phyloP scores from a whole-genome alignment of 2,888 invertebrate species.

The Automeris io region DNA sequence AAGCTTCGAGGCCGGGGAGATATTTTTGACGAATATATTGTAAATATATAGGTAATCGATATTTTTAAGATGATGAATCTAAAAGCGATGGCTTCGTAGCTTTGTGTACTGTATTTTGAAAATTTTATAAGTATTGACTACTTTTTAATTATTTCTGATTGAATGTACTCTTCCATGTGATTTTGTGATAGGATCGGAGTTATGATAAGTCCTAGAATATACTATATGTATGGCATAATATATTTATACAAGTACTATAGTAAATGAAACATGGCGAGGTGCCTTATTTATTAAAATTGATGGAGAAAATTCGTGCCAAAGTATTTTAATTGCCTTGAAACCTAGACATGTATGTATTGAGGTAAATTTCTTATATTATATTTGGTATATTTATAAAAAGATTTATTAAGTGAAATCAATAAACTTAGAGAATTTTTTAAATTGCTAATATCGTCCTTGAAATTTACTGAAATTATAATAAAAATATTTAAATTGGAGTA shows the following conservation, averaged over 20 bases:
- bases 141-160: background rate
- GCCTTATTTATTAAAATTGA: constrained; percentile 52
- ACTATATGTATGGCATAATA: constrained; percentile 15
- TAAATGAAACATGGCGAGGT: constrained; percentile 38
- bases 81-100: background rate
- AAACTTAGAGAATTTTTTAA: too few relatives aligned
- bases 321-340: constrained; percentile 27
- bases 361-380: background rate
- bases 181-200: constrained; percentile 5
- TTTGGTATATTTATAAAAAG: background rate
- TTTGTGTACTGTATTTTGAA: constrained; percentile 1
- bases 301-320: constrained; percentile 45
- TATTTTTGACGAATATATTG: constrained; percentile 47
- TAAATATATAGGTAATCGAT: constrained; percentile 20
- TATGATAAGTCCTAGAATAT: constrained; percentile 12
- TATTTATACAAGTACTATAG: constrained; percentile 13
- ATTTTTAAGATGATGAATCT: background rate
- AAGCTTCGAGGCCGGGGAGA: constrained; percentile 26
- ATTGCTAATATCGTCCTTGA: background rate
- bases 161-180: background rate
- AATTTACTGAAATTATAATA: background rate
- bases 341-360: constrained; percentile 6
- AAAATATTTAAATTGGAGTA: constrained; percentile 24
- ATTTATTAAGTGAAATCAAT: too few relatives aligned
- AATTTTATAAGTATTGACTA: background rate